Conservation (phyloP, 2,888 invertebrate species). For the Ochropacha duplaris region DNA sequence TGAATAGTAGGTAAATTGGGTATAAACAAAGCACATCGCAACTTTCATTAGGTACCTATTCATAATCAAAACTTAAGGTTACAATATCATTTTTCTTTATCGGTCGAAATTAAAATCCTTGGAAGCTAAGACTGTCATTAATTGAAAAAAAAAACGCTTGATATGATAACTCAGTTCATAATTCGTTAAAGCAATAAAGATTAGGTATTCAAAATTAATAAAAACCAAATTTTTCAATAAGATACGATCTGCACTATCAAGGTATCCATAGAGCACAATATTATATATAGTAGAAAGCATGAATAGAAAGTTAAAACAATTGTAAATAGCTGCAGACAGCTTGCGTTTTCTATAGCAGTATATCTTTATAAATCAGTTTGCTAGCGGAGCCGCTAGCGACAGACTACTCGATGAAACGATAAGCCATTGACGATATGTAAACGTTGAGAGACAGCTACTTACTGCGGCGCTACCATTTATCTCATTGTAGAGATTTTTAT, state of each 20-base stretch:
- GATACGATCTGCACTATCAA: background rate
- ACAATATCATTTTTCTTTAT: too few relatives aligned
- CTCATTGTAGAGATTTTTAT: background rate
- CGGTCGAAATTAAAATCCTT: background rate
- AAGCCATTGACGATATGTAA: slow-evolving; percentile 8
- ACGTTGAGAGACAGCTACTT: slow-evolving; percentile 13
- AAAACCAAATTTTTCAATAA: background rate
- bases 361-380: slow-evolving; percentile 13
- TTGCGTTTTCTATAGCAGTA: slow-evolving; percentile 4
- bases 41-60: too few relatives aligned
- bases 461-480: slow-evolving; percentile 8
- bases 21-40: too few relatives aligned
- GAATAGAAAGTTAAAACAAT: background rate
- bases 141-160: too few relatives aligned
- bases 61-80: too few relatives aligned
- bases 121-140: background rate
- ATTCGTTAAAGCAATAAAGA: too few relatives aligned
- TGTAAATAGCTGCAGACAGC: slow-evolving; percentile 2
- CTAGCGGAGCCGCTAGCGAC: slow-evolving; percentile 12
- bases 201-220: too few relatives aligned
- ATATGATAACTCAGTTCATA: too few relatives aligned
- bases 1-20: background rate
- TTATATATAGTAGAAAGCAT: background rate
- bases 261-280: too few relatives aligned
- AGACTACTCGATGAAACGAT: slow-evolving; percentile 15